Conservation (phyloP, 2,113 vertebrate species). For the Saguinus midas region DNA sequence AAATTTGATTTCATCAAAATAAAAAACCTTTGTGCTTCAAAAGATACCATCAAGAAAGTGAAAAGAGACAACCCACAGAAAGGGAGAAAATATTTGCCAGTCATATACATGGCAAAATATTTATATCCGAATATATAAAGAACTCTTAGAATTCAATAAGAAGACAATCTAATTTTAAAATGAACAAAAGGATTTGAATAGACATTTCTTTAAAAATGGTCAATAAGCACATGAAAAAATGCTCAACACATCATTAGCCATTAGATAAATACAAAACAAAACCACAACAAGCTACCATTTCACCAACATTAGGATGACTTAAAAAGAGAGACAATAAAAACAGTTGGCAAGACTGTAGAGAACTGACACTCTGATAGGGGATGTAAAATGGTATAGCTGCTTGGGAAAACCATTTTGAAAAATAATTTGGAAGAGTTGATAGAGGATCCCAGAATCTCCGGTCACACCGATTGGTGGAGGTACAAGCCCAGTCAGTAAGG, state of each 20-base stretch:
- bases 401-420: neutral
- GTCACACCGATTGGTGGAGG: neutral
- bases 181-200: neutral
- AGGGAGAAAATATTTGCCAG: neutral
- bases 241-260: neutral
- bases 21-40: neutral
- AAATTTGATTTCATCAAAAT: neutral
- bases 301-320: neutral
- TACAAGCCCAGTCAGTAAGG: neutral
- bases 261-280: neutral
- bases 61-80: neutral
- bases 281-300: neutral
- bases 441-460: neutral
- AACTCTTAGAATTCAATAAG: neutral
- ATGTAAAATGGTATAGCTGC: neutral
- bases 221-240: neutral
- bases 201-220: neutral
- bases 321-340: neutral
- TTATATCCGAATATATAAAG: neutral
- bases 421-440: neutral
- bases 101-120: neutral
- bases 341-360: neutral
- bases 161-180: neutral
- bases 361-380: neutral
- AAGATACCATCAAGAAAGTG: neutral